Conservation (phyloP, 2,888 invertebrate species). For the Iphiclides podalirius region DNA sequence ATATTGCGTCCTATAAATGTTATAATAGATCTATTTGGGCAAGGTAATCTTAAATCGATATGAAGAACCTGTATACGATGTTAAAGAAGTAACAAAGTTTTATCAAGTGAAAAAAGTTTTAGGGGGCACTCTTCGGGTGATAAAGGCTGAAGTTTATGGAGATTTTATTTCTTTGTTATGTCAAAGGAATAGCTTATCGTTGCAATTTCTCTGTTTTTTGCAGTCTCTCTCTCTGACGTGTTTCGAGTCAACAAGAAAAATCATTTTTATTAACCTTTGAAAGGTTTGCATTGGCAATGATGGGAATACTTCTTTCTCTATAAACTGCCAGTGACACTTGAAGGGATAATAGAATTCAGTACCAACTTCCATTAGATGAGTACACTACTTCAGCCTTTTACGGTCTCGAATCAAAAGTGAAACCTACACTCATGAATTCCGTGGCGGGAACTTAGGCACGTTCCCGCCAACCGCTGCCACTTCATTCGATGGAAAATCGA, state of each 20-base stretch:
- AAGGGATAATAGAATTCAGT: too few relatives aligned
- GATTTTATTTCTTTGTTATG: conserved; percentile 50
- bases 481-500: conserved; percentile 21
- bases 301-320: too few relatives aligned
- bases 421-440: conserved; percentile 8
- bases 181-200: conserved; percentile 38
- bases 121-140: conserved; percentile 41
- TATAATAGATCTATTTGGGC: too few relatives aligned
- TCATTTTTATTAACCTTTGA: too few relatives aligned
- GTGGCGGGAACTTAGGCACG: conserved; percentile 47
- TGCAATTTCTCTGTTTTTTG: conserved; percentile 18
- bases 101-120: conserved; percentile 53
- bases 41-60: too few relatives aligned
- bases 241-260: too few relatives aligned
- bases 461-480: conserved; percentile 37
- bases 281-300: too few relatives aligned
- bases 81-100: conserved; percentile 45
- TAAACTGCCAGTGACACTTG: too few relatives aligned
- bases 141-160: conserved; percentile 49
- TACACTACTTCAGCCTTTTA: not conserved
- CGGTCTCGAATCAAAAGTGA: conserved; percentile 1
- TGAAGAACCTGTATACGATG: not conserved
- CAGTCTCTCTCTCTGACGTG: too few relatives aligned
- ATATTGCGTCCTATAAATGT: too few relatives aligned
- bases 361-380: not conserved